Evolutionary conservation across 2,888 invertebrate genomes (phyloP), one percentile per base, ranked within the genome.

Genomic region (Galerucella calmariensis): DNA sequence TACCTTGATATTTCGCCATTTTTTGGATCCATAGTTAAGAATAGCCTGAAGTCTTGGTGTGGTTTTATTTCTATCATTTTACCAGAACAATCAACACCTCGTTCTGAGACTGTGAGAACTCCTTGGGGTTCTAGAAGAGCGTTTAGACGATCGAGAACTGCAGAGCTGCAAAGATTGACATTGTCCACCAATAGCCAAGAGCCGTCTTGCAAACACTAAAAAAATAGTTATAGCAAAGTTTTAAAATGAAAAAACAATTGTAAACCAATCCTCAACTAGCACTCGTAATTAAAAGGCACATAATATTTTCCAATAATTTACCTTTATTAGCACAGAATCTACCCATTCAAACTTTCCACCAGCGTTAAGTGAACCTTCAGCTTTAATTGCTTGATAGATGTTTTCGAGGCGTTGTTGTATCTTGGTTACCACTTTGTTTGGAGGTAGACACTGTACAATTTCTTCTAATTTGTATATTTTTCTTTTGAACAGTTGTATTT

Each of bases 261-360:
- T 3, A 27, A 27, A 2, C 27, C 5, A 35, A 4, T 35, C 35
- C 35, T 35, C 4, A 35, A 35, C 35, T 35, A 35, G 35, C 35
- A 35, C 0, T 35, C 35, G 35, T 35, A 6, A 6, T 35, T 8
- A 8, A 35, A 27, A 27, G 27, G 27, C 0, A 35, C 6, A 35
- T 8, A 35, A 35, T 35, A 35, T 35, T 35, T 35, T 35, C 6
- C 35, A 27, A 9, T 16, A 62, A 67, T 44, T 78, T 86, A 92
- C 92, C 89, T 95, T 95, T 0, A 97, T 94, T 69, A 97, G 90
- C 79, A 95, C 88, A 14, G 96, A 96, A 87, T 97, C 96, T 16
- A 97, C 92, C 95, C 97, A 97, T 88, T 97, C 96, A 84, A 97
- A 97, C 86, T 94, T 94, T 6, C 97, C 97, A n/a, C 95, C 95